A percentile compares a stretch with the other conserved stretches of the same genome.
These are phyloP conservation scores for Prietella phreatophila DNA, from an alignment of 2,113 vertebrate genomes.

Conservation along the genomic window DNA sequence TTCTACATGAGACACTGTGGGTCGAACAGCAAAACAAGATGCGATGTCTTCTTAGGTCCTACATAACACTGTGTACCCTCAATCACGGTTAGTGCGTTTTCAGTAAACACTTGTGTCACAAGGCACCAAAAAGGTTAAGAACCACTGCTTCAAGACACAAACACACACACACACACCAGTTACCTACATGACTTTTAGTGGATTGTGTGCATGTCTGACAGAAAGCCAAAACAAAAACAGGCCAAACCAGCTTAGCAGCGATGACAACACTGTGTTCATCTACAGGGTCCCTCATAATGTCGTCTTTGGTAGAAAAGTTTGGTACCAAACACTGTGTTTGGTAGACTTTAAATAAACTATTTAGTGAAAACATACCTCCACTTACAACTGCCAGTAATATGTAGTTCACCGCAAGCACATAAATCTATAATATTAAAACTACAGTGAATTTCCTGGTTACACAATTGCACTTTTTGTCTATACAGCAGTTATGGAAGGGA, in stretches of 20 bases:
- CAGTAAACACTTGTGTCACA: neutral
- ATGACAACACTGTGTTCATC: neutral
- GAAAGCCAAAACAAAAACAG: conserved; percentile 15
- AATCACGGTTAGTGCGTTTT: neutral
- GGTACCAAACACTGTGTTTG: neutral
- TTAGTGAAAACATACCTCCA: conserved; percentile 2
- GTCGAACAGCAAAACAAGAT: neutral
- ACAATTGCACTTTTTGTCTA: no score
- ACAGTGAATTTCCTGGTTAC: no score
- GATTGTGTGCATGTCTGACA: neutral
- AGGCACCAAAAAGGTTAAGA: neutral
- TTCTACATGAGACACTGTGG: neutral
- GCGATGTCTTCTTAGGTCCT: neutral
- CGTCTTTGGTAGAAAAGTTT: neutral
- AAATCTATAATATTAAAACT: neutral
- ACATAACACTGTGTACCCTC: neutral
- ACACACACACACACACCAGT: neutral
- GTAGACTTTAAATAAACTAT: conserved; percentile 8
- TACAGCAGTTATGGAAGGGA: no score
- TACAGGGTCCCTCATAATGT: neutral
- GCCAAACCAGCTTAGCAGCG: neutral
- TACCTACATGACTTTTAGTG: neutral
- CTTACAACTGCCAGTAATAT: neutral
- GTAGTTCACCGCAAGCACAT: neutral
- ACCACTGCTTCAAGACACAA: neutral